Evolutionary conservation across 2,113 vertebrate species (phyloP), one percentile per base, ranked within the genome.

Genomic region (mouse (Mus musculus)): DNA sequence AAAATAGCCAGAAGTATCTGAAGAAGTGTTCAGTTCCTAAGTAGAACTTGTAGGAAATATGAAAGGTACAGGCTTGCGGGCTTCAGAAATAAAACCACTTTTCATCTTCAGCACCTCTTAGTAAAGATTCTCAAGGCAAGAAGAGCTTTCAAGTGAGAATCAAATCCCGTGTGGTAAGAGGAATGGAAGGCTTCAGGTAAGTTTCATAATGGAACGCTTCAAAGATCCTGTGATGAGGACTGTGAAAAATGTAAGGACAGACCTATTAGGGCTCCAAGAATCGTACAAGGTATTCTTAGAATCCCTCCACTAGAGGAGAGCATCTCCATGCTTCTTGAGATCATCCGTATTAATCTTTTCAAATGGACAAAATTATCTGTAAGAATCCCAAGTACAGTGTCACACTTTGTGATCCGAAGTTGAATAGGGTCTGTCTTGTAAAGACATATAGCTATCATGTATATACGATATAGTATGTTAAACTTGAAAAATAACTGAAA

Each of bases 21-120:
- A 75, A 3, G 12, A 71, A 56, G 3, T 56, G 1, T 92, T 88
- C 12, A 33, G 22, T 36, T 85, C 94, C 63, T 90, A 13, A 90
- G 63, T 0, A 85, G n/a, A 86, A 80, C 65, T 95, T 39, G 49
- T 39, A 88, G 8, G 9, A 94, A 82, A 52, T 73, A 61, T 72
- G 49, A 72, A 82, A 19, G 33, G 71, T 28, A 2, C 28, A 39
- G 61, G 69, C 69, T 73, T 59, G 7, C 52, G 73, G 52, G 69
- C 54, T 73, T 88, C 87, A 88, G 54, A 73, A 73, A 88, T 73
- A 88, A 88, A 88, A 73, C 87, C 52, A 88, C 86, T 88, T 73
- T 56, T 88, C 36, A 42, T 73, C 69, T 88, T 88, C 69, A 73
- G 26, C 52, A 88, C 69, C 49, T 73, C 69, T 88, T 59, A 59